These are phyloP conservation scores for Wiebesia pumilae DNA, from an alignment of 1,140 invertebrate species.

Conservation along the genomic window DNA sequence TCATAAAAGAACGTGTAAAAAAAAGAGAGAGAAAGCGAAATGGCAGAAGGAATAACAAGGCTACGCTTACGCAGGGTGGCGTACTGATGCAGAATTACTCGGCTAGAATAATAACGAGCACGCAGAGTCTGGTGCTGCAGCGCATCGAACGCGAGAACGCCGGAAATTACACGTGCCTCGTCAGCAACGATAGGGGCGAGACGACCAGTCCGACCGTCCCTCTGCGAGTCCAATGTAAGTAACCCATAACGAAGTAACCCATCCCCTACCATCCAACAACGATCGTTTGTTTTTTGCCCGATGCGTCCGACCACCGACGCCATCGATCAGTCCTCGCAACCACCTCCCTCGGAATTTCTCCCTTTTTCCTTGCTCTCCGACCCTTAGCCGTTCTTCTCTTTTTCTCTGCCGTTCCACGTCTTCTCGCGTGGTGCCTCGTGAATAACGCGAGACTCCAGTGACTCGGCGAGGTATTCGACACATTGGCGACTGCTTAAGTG, in stretches of 20 bases:
- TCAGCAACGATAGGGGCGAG: conserved; percentile 87
- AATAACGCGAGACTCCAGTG: not conserved
- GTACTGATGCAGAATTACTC: conserved; percentile 87
- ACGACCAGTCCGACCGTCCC: conserved; percentile 86
- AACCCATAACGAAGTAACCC: not conserved
- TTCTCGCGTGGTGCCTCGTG: not conserved
- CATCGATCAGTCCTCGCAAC: not conserved
- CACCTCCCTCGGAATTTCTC: not conserved
- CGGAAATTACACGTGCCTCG: conserved; percentile 88
- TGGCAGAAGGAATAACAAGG: not conserved
- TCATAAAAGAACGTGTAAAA: not conserved
- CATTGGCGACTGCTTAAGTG: not conserved
- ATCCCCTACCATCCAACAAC: not conserved
- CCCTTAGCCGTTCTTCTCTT: not conserved
- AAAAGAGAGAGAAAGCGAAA: not conserved
- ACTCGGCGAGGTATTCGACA: not conserved
- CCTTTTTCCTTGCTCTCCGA: not conserved
- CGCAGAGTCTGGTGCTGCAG: conserved; percentile 89
- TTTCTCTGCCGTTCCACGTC: not conserved
- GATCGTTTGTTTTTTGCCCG: not conserved
- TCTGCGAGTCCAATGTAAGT: conserved; percentile 90
- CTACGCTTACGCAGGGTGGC: conserved; percentile 79
- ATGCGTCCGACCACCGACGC: not conserved
- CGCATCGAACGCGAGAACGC: conserved; percentile 87
- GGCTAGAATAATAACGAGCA: conserved; percentile 90